phyloP scores from a whole-genome alignment of 2,888 invertebrate species.

The Byasa hedistus region DNA sequence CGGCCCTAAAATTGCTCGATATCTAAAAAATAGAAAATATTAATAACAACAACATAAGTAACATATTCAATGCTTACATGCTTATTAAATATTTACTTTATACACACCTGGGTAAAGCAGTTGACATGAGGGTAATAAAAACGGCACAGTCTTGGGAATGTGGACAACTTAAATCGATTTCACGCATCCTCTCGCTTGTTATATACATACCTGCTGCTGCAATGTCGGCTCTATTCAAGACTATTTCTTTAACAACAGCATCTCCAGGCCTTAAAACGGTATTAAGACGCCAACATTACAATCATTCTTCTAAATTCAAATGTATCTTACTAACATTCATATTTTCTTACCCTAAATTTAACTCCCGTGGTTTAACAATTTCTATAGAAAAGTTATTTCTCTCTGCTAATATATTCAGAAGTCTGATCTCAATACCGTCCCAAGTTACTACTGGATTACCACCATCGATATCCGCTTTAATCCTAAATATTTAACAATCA shows the following conservation, averaged over 20 bases:
- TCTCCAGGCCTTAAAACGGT: conserved; percentile 77
- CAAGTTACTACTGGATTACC: conserved; percentile 72
- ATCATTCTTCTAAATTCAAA: too few species aligned
- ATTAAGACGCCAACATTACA: not conserved
- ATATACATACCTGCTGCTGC: conserved; percentile 87
- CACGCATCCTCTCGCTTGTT: conserved; percentile 73
- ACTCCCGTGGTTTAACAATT: conserved; percentile 80
- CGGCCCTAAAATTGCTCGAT: conserved; percentile 90
- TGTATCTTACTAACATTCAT: not conserved
- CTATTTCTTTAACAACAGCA: conserved; percentile 80
- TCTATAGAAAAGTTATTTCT: conserved; percentile 87
- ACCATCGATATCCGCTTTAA: conserved; percentile 67
- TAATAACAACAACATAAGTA: not conserved
- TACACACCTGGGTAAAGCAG: conserved; percentile 84
- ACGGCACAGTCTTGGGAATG: conserved; percentile 88
- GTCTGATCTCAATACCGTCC: conserved; percentile 88
- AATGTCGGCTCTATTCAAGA: conserved; percentile 79
- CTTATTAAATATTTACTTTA: not conserved
- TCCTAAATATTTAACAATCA: conserved; percentile 43
- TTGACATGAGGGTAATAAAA: conserved; percentile 87
- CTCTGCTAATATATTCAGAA: conserved; percentile 81
- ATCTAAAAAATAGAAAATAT: conserved; percentile 68
- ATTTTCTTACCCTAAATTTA: conserved; percentile 65
- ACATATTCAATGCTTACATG: too few species aligned
- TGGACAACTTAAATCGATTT: conserved; percentile 82